Percentiles rank a stretch among this genome's conserved stretches.
These are phyloP conservation scores for Halictus rubicundus DNA, from an alignment of 1,140 invertebrate species.

Conservation along the genomic window DNA sequence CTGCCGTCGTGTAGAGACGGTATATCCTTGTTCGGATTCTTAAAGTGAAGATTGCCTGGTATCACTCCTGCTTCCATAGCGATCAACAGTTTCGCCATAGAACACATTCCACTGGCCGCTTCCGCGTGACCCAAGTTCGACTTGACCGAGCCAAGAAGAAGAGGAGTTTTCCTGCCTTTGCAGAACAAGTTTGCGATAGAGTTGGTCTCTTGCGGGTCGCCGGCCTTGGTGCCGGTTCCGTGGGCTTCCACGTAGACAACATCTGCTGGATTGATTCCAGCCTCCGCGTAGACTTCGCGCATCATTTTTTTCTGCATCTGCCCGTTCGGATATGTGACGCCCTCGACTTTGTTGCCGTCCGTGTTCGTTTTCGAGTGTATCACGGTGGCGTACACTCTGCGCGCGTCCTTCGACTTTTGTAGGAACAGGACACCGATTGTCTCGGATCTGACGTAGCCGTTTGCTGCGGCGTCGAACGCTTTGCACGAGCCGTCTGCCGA, in stretches of 20 bases:
- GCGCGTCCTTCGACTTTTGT: slow-evolving; percentile 88
- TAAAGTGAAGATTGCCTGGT: slow-evolving; percentile 95
- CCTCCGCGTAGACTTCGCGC: slow-evolving; percentile 91
- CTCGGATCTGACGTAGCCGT: slow-evolving; percentile 96
- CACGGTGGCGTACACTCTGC: slow-evolving; percentile 92
- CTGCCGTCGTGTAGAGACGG: slow-evolving; percentile 92
- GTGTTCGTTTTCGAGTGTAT: slow-evolving; percentile 93
- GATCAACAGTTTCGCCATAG: slow-evolving; percentile 94
- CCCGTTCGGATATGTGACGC: slow-evolving; percentile 95
- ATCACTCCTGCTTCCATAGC: slow-evolving; percentile 94
- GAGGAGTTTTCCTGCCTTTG: slow-evolving; percentile 87
- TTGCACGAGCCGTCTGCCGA: slow-evolving; percentile 94
- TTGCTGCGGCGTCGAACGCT: slow-evolving; percentile 94
- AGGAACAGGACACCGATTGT: slow-evolving; percentile 90
- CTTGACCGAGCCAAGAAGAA: slow-evolving; percentile 97
- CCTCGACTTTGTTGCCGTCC: slow-evolving; percentile 93
- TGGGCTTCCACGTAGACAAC: slow-evolving; percentile 97
- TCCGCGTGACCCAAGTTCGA: slow-evolving; percentile 99
- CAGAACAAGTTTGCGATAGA: slow-evolving; percentile 96
- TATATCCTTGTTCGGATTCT: slow-evolving; percentile 93
- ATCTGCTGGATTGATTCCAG: slow-evolving; percentile 88
- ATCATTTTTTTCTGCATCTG: slow-evolving; percentile 93
- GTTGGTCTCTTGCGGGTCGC: slow-evolving; percentile 98
- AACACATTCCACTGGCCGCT: slow-evolving; percentile 94
- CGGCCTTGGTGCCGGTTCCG: slow-evolving; percentile 96